A percentile compares a stretch with the other conserved stretches of the same genome.
Evolutionary conservation across 1,140 invertebrate genomes (phyloP).

Genomic region (Harpegnathos saltator): DNA sequence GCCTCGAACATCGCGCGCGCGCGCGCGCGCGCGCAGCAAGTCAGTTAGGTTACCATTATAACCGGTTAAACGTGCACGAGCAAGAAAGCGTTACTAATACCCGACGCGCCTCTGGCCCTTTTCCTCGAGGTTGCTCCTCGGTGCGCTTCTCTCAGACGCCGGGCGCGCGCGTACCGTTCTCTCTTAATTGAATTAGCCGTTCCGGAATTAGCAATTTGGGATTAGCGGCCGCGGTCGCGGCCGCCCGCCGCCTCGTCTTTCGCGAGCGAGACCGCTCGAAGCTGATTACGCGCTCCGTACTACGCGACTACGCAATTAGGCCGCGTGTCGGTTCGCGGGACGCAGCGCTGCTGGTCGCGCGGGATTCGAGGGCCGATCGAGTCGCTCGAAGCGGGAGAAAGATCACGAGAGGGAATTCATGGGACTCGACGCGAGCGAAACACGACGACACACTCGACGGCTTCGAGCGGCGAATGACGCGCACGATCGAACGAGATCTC

Average conservation of each 20-base stretch:
- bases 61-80: slow-evolving; percentile 70
- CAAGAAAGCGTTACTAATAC: slow-evolving; percentile 75
- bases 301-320: slow-evolving; percentile 57
- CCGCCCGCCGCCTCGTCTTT: slow-evolving; percentile 59
- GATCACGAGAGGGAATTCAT: background rate
- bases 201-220: slow-evolving; percentile 83
- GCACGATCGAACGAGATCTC: background rate
- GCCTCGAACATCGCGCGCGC: no score
- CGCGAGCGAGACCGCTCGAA: slow-evolving; percentile 6
- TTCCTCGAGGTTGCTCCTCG: slow-evolving; percentile 40
- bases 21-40: slow-evolving; percentile 15
- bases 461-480: background rate
- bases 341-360: background rate
- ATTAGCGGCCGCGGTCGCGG: slow-evolving; percentile 76
- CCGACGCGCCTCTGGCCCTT: slow-evolving; percentile 59
- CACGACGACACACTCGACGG: background rate
- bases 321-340: background rate
- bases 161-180: slow-evolving; percentile 75
- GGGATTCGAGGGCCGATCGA: background rate
- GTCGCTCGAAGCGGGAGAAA: background rate
- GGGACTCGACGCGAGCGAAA: background rate
- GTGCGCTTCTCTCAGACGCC: slow-evolving; percentile 45
- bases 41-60: slow-evolving; percentile 52
- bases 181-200: slow-evolving; percentile 84
- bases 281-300: slow-evolving; percentile 51